These are phyloP conservation scores for Sturnira hondurensis DNA, from an alignment of 2,113 vertebrate species.

Conservation along the genomic window DNA sequence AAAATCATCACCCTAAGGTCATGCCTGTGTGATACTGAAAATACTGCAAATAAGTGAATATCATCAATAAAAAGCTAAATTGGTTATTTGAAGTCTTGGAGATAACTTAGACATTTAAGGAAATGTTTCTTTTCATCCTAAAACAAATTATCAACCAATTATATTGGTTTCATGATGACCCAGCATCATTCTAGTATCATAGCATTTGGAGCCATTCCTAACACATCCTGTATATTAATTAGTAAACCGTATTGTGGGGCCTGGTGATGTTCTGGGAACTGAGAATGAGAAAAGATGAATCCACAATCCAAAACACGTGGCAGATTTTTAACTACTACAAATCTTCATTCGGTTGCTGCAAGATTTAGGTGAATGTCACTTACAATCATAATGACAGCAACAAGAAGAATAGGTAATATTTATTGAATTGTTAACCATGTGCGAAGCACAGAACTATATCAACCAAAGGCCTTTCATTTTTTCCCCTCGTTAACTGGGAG, in stretches of 20 bases:
- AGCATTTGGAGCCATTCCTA: not conserved
- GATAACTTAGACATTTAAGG: not conserved
- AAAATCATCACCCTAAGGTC: not conserved
- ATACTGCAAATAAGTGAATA: not conserved
- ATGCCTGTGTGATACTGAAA: not conserved
- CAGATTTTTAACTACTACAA: not conserved
- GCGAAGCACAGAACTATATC: not conserved
- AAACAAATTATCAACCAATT: not conserved
- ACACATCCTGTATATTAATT: fast-evolving
- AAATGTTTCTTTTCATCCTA: not conserved
- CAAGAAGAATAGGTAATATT: not conserved
- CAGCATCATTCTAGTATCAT: not conserved
- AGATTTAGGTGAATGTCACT: not conserved
- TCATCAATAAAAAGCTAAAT: not conserved
- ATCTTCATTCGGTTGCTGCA: not conserved
- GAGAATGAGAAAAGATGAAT: not conserved
- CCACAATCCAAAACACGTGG: not conserved
- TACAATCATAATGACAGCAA: not conserved
- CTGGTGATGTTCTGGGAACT: not conserved
- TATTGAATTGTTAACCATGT: not conserved
- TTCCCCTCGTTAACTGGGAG: not conserved
- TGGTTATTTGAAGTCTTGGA: not conserved
- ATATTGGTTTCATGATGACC: not conserved
- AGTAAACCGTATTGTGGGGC: not conserved
- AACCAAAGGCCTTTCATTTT: not conserved